These are phyloP conservation scores for Thymelicus sylvestris DNA, from an alignment of 2,888 invertebrate species.

Conservation along the genomic window DNA sequence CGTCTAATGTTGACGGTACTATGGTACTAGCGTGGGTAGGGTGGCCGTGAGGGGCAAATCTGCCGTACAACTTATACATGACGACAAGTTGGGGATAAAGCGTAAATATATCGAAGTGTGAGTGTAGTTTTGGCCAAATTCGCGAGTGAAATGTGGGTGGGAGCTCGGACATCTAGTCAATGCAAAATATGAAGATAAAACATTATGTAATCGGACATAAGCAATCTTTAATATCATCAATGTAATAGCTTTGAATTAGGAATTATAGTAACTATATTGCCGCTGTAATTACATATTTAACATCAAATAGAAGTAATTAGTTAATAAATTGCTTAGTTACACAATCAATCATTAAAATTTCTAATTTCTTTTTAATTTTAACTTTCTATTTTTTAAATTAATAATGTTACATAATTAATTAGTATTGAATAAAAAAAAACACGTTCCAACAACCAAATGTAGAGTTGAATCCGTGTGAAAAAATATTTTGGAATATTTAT, in stretches of 20 bases:
- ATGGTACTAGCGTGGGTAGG: conserved; percentile 13
- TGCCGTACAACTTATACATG: conserved; percentile 44
- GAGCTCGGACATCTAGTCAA: conserved; percentile 57
- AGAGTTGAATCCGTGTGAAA: conserved; percentile 36
- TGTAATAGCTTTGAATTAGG: no score
- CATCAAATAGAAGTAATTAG: no score
- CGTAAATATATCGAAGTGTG: conserved; percentile 73
- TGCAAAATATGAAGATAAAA: conserved; percentile 45
- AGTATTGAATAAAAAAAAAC: background rate
- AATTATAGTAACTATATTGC: no score
- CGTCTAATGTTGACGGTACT: conserved; percentile 28
- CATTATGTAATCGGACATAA: conserved; percentile 21
- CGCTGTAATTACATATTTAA: no score
- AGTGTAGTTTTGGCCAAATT: conserved; percentile 75
- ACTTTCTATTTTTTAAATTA: no score
- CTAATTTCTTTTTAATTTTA: no score
- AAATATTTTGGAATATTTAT: conserved; percentile 35
- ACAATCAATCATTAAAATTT: no score
- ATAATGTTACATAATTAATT: background rate
- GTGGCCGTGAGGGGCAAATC: conserved; percentile 50
- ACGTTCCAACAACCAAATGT: background rate
- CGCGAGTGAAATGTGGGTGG: conserved; percentile 73
- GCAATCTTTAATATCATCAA: no score
- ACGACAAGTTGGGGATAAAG: conserved; percentile 68
- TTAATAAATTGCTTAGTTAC: no score